Evolutionary conservation across 2,888 invertebrate genomes (phyloP).

Genomic region (Brenthis daphne): DNA sequence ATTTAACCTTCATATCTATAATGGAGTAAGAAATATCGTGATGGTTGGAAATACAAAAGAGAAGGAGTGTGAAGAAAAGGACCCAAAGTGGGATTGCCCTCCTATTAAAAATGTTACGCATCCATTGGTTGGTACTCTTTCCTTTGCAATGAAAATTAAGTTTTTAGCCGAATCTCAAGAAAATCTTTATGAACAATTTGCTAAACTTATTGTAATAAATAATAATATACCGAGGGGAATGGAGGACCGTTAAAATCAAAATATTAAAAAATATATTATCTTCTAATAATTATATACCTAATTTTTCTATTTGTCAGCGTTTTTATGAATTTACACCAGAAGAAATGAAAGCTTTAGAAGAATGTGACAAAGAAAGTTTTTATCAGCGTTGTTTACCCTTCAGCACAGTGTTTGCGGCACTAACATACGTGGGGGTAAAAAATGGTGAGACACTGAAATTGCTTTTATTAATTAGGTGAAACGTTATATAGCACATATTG

Average conservation of each 20-base stretch:
- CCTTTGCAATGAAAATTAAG: background rate
- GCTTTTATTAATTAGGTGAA: background rate
- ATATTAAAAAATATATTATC: background rate
- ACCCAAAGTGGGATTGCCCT: slow-evolving; percentile 52
- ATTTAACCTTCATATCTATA: slow-evolving; percentile 25
- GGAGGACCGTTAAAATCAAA: too few relatives aligned
- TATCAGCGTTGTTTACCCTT: slow-evolving; percentile 88
- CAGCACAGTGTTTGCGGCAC: slow-evolving; percentile 83
- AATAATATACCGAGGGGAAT: too few relatives aligned
- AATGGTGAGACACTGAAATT: slow-evolving; percentile 68
- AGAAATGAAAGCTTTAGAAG: slow-evolving; percentile 86
- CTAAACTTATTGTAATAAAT: background rate
- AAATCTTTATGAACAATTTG: too few relatives aligned
- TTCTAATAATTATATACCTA: background rate
- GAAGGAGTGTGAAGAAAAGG: slow-evolving; percentile 51
- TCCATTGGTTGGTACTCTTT: slow-evolving; percentile 58
- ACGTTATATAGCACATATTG: too few relatives aligned
- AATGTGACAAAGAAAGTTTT: slow-evolving; percentile 91
- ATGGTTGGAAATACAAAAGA: slow-evolving; percentile 57
- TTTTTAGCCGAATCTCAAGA: too few relatives aligned
- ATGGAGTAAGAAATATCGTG: slow-evolving; percentile 39
- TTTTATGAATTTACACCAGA: slow-evolving; percentile 87
- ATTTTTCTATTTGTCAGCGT: slow-evolving; percentile 55
- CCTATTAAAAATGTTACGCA: slow-evolving; percentile 63
- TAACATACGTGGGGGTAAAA: slow-evolving; percentile 85